These are phyloP conservation scores for Holacanthella duospinosa DNA, from an alignment of 2,888 invertebrate genomes.

Conservation along the genomic window DNA sequence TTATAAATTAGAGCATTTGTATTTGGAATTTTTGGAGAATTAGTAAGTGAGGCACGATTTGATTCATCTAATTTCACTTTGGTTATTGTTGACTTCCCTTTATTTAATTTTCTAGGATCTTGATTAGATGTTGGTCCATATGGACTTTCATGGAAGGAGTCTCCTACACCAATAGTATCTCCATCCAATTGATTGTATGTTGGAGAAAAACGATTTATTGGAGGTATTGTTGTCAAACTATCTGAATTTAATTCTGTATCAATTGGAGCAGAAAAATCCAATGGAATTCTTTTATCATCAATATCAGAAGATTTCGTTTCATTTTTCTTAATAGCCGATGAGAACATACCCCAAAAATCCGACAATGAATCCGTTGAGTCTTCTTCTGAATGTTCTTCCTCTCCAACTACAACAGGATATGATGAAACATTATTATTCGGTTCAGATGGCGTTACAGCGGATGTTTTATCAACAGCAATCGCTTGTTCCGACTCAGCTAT, in stretches of 20 bases:
- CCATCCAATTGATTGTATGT: neutral
- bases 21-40: neutral
- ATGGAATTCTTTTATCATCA: constrained; percentile 12
- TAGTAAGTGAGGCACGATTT: neutral
- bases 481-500: no score
- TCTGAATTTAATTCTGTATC: constrained; percentile 14
- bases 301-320: no score
- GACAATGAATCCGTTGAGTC: constrained; percentile 19
- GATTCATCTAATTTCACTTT: constrained; percentile 32
- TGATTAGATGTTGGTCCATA: neutral
- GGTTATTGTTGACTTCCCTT: constrained; percentile 33
- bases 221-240: constrained; percentile 23
- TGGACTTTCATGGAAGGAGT: neutral
- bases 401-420: constrained; percentile 27
- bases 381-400: neutral
- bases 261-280: constrained; percentile 34
- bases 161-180: neutral
- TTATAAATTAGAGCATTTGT: neutral
- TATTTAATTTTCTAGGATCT: neutral
- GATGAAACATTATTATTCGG: no score
- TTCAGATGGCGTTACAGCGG: constrained; percentile 13
- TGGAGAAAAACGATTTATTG: no score
- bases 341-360: constrained; percentile 36
- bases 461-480: no score
- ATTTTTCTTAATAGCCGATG: constrained; percentile 16